phyloP scores from a whole-genome alignment of 2,888 invertebrate genomes.

The Silvanus unidentatus region DNA sequence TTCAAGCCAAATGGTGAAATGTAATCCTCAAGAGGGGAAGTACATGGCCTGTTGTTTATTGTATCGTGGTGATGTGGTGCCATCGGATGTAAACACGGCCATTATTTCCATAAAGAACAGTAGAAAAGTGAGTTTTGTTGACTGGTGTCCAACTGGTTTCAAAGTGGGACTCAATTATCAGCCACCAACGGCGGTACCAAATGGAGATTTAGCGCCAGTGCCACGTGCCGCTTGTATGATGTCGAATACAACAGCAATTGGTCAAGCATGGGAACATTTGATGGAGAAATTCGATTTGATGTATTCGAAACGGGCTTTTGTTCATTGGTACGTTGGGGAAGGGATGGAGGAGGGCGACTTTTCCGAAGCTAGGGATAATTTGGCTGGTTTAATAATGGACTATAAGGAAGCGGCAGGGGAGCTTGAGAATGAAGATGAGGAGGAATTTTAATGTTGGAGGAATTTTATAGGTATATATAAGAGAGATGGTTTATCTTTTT shows the following conservation, averaged over 20 bases:
- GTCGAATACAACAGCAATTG: constrained; percentile 87
- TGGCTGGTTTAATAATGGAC: constrained; percentile 66
- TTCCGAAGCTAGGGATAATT: constrained; percentile 72
- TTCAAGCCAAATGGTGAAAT: constrained; percentile 85
- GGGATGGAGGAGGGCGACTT: constrained; percentile 84
- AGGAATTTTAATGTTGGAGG: too few relatives aligned
- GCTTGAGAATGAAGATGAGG: too few relatives aligned
- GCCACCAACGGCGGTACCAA: constrained; percentile 70
- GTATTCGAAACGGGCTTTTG: constrained; percentile 90
- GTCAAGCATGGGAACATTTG: constrained; percentile 82
- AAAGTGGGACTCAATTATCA: constrained; percentile 59
- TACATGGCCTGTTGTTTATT: constrained; percentile 88
- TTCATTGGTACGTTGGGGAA: constrained; percentile 77
- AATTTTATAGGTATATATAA: too few relatives aligned
- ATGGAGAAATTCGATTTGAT: constrained; percentile 93
- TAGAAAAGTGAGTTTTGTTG: constrained; percentile 80
- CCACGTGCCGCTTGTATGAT: constrained; percentile 85
- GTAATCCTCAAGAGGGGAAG: constrained; percentile 75
- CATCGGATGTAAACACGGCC: constrained; percentile 81
- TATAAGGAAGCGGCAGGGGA: constrained; percentile 58
- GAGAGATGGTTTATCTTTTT: too few relatives aligned
- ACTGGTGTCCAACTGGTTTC: constrained; percentile 92
- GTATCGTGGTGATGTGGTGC: constrained; percentile 85
- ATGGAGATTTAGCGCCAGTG: constrained; percentile 74
- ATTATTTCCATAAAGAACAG: constrained; percentile 73